phyloP scores from a whole-genome alignment of 2,888 invertebrate species.

The Leucania comma region DNA sequence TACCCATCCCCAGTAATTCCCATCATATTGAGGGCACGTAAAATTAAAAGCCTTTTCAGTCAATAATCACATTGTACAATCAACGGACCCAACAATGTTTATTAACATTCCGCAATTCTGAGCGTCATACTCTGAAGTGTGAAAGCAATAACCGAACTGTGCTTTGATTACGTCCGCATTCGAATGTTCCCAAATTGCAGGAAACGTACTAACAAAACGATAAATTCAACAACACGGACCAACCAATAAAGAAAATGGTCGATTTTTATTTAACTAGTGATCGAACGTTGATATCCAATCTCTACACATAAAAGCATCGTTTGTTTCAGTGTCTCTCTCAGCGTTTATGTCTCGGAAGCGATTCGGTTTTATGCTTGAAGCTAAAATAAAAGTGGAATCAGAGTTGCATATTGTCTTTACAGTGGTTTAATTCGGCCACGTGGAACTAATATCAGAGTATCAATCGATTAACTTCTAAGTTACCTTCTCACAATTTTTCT shows the following conservation, averaged over 20 bases:
- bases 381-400: conserved; percentile 23
- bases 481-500: no score
- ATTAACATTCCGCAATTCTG: conserved; percentile 10
- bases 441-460: no score
- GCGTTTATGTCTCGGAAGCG: conserved; percentile 10
- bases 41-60: neutral
- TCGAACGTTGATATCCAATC: conserved; percentile 15
- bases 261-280: conserved; percentile 9
- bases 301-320: conserved; percentile 21
- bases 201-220: conserved; percentile 22
- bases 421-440: neutral
- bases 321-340: conserved; percentile 28
- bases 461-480: no score
- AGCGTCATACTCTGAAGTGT: conserved; percentile 10
- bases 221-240: conserved; percentile 21
- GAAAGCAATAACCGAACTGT: conserved; percentile 25
- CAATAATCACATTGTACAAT: neutral
- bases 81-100: neutral
- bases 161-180: conserved; percentile 17
- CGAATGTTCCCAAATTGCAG: conserved; percentile 17
- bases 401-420: neutral
- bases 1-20: neutral
- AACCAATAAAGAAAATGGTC: conserved; percentile 16
- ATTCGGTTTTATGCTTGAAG: neutral
- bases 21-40: neutral